Evolutionary conservation across 2,113 vertebrate species (phyloP), one percentile per base, ranked within the genome.

Genomic region (Aptenodytes forsteri): DNA sequence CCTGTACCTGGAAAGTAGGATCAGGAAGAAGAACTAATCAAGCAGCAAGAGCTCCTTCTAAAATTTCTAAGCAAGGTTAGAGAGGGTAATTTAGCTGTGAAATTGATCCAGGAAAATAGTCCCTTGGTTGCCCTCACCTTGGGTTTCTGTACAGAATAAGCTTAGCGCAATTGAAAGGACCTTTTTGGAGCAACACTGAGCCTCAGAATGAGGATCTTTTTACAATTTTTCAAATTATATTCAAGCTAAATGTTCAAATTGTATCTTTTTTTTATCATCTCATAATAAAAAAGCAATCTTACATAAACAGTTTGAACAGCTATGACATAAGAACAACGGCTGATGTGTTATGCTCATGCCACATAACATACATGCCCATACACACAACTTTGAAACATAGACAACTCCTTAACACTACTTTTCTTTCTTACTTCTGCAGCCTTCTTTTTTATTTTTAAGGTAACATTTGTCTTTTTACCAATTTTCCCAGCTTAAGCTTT

Each of bases 401-500:
- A 8, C 17, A 61, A 5, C 9, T 62, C 11, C 44, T 77, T 44
- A 59, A 42, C 21, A 6, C 9, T 54, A 11, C 30, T 56, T 92
- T 79, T 12, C 15, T 80, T 64, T 64, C 78, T 55, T 34, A 79
- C 11, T 22, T 59, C 46, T 38, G 14, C 47, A 80, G 27, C 4
- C 5, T 36, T 22, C 23, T 77, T 29, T 75, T 69, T 30, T 4
- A 29, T 78, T 82, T 93, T 93, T 91, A 76, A 83, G 50, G 20
- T 79, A 75, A 38, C 4, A 26, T 81, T 89, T 56, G 16, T 44
- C 23, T 87, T 95, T 95, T 79, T 67, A 87, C 32, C 10, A 11
- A 17, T 93, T 79, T 70, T 58, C 56, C 55, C 42, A 89, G 29
- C 38, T 67, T 83, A 83, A 91, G 83, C 21, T 96, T 98, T 79